A percentile compares a stretch with the other conserved stretches of the same genome.
These are phyloP conservation scores for Congeria kusceri DNA, from an alignment of 2,888 invertebrate species.

Conservation along the genomic window DNA sequence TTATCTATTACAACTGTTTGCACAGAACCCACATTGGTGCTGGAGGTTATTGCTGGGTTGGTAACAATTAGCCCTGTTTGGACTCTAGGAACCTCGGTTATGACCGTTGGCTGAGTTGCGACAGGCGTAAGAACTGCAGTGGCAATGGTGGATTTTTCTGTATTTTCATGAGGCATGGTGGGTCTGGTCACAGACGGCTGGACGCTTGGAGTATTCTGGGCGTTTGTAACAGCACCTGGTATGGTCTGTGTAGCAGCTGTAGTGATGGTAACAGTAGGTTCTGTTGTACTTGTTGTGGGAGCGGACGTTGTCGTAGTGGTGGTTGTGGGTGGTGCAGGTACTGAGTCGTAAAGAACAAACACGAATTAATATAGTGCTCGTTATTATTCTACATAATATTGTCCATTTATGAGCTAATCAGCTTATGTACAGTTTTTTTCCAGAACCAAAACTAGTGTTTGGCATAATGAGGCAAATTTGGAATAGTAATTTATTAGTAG, in stretches of 20 bases:
- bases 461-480: too few species aligned
- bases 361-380: too few species aligned
- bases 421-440: too few species aligned
- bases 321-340: constrained; percentile 11
- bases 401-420: too few species aligned
- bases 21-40: constrained; percentile 12
- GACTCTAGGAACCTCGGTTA: neutral
- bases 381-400: too few species aligned
- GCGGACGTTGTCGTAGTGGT: neutral
- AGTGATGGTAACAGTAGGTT: constrained; percentile 3
- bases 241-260: neutral
- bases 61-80: constrained; percentile 1
- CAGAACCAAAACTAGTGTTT: too few species aligned
- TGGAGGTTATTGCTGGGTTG: neutral
- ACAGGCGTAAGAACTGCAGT: constrained; percentile 1
- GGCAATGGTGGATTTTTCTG: neutral
- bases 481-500: too few species aligned
- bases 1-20: neutral
- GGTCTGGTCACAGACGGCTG: neutral
- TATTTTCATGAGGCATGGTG: neutral
- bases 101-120: neutral
- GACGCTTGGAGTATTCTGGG: constrained; percentile 3
- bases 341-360: too few species aligned
- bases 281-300: neutral
- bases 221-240: neutral